Percentiles rank a stretch among this genome's conserved stretches.
Conservation (phyloP, 2,797 vertebrate species). For the Naso thynnoides region DNA sequence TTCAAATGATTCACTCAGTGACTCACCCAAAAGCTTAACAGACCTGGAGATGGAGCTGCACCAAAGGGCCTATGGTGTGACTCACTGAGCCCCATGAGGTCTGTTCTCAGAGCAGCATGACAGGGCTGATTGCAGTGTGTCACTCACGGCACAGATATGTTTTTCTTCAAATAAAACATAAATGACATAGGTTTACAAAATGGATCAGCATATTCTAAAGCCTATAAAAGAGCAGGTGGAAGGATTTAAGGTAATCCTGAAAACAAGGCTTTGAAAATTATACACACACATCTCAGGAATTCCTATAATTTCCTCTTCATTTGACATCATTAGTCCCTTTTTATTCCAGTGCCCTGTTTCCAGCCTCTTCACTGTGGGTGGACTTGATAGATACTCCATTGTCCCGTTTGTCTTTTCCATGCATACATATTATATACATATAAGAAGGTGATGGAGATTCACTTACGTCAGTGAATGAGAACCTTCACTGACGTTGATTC, state of each 20-base stretch:
- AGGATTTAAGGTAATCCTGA: constrained; percentile 12
- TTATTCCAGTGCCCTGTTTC: neutral
- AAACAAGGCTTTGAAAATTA: constrained; percentile 5
- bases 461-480: too few species aligned
- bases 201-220: constrained; percentile 8
- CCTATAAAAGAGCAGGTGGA: constrained; percentile 6
- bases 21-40: constrained; percentile 51
- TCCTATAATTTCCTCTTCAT: neutral
- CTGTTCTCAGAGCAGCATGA: constrained; percentile 21
- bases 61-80: constrained; percentile 39
- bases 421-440: too few species aligned
- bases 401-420: neutral
- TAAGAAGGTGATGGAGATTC: too few species aligned
- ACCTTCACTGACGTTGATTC: too few species aligned
- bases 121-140: constrained; percentile 21
- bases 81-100: constrained; percentile 29
- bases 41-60: constrained; percentile 53
- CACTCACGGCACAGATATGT: constrained; percentile 21
- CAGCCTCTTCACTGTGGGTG: neutral
- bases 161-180: constrained; percentile 35
- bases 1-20: constrained; percentile 45
- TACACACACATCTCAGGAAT: neutral
- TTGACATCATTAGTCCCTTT: neutral
- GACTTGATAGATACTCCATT: neutral
- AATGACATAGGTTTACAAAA: constrained; percentile 30